Percentiles rank a stretch among this genome's conserved stretches.
These are phyloP conservation scores for Rhabditoides inermis DNA, from an alignment of 2,888 invertebrate genomes.

Conservation along the genomic window DNA sequence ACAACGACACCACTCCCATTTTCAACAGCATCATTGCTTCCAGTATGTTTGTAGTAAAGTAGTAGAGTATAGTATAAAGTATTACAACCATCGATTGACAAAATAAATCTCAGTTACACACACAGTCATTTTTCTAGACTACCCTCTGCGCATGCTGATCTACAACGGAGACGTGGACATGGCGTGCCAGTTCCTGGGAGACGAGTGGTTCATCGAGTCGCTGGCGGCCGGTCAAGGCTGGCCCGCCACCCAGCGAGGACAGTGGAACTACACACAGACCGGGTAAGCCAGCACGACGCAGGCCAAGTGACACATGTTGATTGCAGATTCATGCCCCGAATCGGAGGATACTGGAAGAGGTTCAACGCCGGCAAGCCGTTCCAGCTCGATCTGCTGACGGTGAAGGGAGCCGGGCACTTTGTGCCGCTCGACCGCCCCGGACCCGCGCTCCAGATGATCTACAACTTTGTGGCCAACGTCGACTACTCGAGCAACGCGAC, in stretches of 20 bases:
- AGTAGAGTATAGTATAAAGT: background rate
- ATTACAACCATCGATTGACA: no score
- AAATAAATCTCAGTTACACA: no score
- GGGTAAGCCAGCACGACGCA: background rate
- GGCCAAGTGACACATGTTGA: conserved; percentile 11
- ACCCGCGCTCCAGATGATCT: conserved; percentile 69
- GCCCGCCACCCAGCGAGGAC: conserved; percentile 12
- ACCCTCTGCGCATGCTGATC: conserved; percentile 27
- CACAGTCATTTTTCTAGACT: no score
- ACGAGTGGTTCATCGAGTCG: conserved; percentile 45
- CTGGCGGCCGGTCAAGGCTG: conserved; percentile 21
- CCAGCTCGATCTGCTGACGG: conserved; percentile 29
- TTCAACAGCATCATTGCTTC: conserved; percentile 23
- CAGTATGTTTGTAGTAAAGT: background rate
- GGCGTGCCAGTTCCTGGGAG: conserved; percentile 43
- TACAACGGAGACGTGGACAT: conserved; percentile 47
- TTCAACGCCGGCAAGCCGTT: conserved; percentile 22
- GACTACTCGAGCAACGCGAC: conserved; percentile 27
- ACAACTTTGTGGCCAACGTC: conserved; percentile 57
- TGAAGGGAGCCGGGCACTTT: conserved; percentile 67
- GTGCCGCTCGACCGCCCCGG: conserved; percentile 72
- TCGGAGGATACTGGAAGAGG: conserved; percentile 35
- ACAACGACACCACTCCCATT: conserved; percentile 40
- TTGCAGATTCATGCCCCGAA: conserved; percentile 18
- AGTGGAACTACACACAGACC: conserved; percentile 35